Conservation (phyloP, 1,140 invertebrate species). For the Sycobia sp. region DNA sequence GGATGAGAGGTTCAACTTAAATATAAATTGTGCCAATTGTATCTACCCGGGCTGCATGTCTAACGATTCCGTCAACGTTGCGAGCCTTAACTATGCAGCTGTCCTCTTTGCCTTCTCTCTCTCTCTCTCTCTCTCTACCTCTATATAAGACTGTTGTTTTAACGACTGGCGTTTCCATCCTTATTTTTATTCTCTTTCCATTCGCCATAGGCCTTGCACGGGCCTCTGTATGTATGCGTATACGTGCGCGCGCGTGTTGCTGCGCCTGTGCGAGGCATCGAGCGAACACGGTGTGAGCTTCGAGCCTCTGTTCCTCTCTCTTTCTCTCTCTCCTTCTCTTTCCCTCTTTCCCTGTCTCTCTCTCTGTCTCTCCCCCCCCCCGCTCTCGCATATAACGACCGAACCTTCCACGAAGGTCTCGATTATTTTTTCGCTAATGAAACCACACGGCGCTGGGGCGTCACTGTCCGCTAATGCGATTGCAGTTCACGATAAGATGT, state of each 20-base stretch:
- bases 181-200: conserved; percentile 22
- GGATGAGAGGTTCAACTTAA: too few species aligned
- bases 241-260: background rate
- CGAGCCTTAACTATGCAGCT: conserved; percentile 22
- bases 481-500: conserved; percentile 55
- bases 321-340: conserved; percentile 15
- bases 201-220: too few species aligned
- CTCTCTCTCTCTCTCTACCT: conserved; percentile 2
- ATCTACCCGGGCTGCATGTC: background rate
- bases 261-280: too few species aligned
- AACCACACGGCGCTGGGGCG: conserved; percentile 50
- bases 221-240: too few species aligned
- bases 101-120: background rate
- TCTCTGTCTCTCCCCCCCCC: conserved; percentile 20
- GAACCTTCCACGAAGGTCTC: conserved; percentile 47
- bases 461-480: conserved; percentile 60
- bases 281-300: conserved; percentile 14
- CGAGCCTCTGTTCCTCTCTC: conserved; percentile 17
- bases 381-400: conserved; percentile 46
- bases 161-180: conserved; percentile 28
- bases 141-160: conserved; percentile 20
- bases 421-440: conserved; percentile 61
- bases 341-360: conserved; percentile 25
- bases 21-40: too few species aligned
- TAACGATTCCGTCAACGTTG: conserved; percentile 35